Conservation (phyloP, 2,888 invertebrate genomes). For the Operophtera brumata region DNA sequence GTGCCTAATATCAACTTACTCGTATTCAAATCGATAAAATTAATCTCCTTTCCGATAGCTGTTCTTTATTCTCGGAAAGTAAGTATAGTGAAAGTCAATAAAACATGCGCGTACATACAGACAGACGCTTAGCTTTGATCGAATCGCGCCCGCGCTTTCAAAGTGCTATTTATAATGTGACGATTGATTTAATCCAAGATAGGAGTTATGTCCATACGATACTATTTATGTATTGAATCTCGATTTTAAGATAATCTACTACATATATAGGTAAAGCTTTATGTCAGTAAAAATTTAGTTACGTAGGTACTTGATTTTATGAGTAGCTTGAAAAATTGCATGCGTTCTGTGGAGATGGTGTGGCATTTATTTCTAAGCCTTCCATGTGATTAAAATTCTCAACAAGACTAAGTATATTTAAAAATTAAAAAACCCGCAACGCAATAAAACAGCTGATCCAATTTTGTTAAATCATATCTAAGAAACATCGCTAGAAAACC, state of each 20-base stretch:
- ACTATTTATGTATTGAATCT: constrained; percentile 7
- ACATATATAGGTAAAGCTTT: neutral
- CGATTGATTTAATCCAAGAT: constrained; percentile 32
- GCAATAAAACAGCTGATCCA: no score
- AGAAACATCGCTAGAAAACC: no score
- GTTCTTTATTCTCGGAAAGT: neutral
- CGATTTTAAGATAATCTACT: neutral
- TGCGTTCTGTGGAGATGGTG: no score
- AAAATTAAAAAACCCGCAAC: no score
- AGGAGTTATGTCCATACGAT: constrained; percentile 14
- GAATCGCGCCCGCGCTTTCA: constrained; percentile 26
- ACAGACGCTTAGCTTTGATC: constrained; percentile 23
- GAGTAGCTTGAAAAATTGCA: no score
- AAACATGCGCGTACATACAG: neutral
- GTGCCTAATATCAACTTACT: no score
- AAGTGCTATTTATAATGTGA: constrained; percentile 28
- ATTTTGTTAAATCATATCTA: no score
- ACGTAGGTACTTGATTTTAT: no score
- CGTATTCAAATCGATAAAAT: neutral
- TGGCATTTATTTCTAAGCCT: no score
- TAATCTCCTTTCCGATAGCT: neutral
- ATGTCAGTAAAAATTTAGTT: neutral
- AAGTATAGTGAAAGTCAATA: constrained; percentile 18
- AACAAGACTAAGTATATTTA: no score
- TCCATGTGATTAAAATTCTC: no score